A percentile compares a stretch with the other conserved stretches of the same genome.
phyloP scores from a whole-genome alignment of 2,888 invertebrate species.

The Dolomedes plantarius region DNA sequence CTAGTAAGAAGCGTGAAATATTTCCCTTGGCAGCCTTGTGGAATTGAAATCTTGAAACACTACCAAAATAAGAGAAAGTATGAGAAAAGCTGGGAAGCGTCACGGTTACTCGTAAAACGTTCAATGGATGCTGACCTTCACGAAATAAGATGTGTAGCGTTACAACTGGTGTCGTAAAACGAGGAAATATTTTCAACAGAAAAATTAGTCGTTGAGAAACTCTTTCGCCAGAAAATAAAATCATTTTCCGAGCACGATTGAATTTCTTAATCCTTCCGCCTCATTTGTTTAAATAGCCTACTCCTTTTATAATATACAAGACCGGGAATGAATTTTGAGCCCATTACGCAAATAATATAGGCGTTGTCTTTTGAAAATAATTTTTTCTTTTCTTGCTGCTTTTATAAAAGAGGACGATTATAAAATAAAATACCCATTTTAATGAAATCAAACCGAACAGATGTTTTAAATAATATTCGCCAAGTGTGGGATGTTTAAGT shows the following conservation, averaged over 20 bases:
- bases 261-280: conserved; percentile 26
- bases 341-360: neutral
- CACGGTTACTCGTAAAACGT: neutral
- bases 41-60: no score
- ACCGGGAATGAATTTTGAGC: neutral
- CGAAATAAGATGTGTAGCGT: conserved; percentile 7
- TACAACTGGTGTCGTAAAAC: neutral
- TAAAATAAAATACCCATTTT: no score
- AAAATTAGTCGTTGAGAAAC: conserved; percentile 37
- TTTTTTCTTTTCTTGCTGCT: no score
- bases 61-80: neutral
- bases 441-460: no score
- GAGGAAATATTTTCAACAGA: conserved; percentile 29
- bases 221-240: conserved; percentile 23
- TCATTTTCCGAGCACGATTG: conserved; percentile 32
- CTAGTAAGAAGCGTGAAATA: no score
- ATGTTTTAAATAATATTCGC: no score
- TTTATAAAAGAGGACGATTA: no score
- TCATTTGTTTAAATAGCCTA: conserved; percentile 36
- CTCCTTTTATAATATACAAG: neutral
- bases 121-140: neutral
- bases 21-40: no score
- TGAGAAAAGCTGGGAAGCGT: neutral
- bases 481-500: no score
- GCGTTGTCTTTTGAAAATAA: neutral